A percentile compares a stretch with the other conserved stretches of the same genome.
phyloP scores from a whole-genome alignment of 1,140 invertebrate species.

The Drosophila auraria region DNA sequence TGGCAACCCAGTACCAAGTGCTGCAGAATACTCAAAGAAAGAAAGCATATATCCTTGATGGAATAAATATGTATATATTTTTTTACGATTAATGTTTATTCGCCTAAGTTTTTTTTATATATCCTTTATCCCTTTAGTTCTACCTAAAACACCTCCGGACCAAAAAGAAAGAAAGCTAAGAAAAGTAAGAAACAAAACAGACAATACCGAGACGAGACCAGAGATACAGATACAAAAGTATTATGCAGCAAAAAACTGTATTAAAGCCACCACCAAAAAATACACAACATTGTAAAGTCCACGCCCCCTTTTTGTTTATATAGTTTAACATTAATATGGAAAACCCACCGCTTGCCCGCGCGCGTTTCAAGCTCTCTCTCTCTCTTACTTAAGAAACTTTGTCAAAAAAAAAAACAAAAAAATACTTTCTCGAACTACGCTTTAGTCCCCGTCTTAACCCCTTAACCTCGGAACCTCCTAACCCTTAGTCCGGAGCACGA shows the following conservation, averaged over 20 bases:
- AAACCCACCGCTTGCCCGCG: slow-evolving; percentile 77
- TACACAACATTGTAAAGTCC: slow-evolving; percentile 29
- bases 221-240: slow-evolving; percentile 68
- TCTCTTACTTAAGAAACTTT: slow-evolving; percentile 48
- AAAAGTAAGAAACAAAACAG: slow-evolving; percentile 22
- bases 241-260: slow-evolving; percentile 73
- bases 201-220: slow-evolving; percentile 48
- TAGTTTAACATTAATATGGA: slow-evolving; percentile 59
- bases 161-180: slow-evolving; percentile 34
- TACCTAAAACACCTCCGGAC: slow-evolving; percentile 52
- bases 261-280: slow-evolving; percentile 54
- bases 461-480: slow-evolving; percentile 26
- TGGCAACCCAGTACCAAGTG: slow-evolving; percentile 73
- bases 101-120: neutral
- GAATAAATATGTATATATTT: slow-evolving; percentile 46
- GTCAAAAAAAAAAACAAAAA: slow-evolving; percentile 10
- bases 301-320: slow-evolving; percentile 13
- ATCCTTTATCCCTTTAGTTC: neutral
- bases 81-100: too few species aligned
- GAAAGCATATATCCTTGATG: slow-evolving; percentile 42
- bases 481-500: slow-evolving; percentile 33
- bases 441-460: slow-evolving; percentile 17
- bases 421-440: slow-evolving; percentile 37
- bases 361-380: slow-evolving; percentile 65
- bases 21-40: slow-evolving; percentile 68